phyloP scores from a whole-genome alignment of 1,140 invertebrate genomes.

The Steinernema khuongi region DNA sequence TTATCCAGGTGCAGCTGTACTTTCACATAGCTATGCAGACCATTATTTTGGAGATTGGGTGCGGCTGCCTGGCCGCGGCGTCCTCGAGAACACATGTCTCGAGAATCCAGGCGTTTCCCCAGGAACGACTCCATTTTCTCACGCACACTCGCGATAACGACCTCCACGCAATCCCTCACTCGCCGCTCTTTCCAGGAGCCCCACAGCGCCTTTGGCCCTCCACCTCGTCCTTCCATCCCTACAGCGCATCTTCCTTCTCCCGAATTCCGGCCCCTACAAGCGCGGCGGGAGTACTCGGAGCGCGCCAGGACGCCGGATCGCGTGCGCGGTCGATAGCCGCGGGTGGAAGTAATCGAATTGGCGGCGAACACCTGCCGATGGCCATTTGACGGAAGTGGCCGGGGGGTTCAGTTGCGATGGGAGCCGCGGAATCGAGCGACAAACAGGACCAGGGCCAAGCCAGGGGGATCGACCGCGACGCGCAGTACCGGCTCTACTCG shows the following conservation, averaged over 20 bases:
- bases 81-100: too few species aligned
- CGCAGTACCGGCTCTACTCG: conserved; percentile 34
- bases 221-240: background rate
- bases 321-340: background rate
- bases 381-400: background rate
- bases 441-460: background rate
- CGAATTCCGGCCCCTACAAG: background rate
- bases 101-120: too few species aligned
- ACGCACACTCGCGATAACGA: too few species aligned
- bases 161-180: too few species aligned
- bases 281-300: background rate
- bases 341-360: background rate
- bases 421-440: background rate
- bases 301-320: background rate
- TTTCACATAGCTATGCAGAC: too few species aligned
- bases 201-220: too few species aligned
- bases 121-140: too few species aligned
- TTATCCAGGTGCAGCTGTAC: too few species aligned
- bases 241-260: background rate
- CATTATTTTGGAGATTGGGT: too few species aligned
- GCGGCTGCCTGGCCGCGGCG: too few species aligned
- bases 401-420: background rate
- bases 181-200: too few species aligned
- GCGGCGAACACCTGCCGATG: background rate
- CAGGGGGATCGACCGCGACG: conserved; percentile 17